Evolutionary conservation across 2,797 vertebrate genomes (phyloP).

Genomic region (Hemitrygon akajei): DNA sequence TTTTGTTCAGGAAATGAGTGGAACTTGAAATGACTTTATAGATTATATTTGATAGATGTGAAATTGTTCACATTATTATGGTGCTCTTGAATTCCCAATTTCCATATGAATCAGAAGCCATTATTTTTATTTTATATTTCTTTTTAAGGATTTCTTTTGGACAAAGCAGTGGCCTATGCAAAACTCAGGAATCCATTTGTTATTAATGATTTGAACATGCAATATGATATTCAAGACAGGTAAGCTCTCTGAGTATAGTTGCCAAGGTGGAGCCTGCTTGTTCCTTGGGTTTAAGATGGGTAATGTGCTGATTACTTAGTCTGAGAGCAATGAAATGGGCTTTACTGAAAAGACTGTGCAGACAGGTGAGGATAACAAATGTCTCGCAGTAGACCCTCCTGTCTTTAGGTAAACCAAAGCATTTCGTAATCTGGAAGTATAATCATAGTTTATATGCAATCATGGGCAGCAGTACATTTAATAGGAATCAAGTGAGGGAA

Average conservation of each 20-base stretch:
- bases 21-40: background rate
- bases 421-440: background rate
- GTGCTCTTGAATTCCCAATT: background rate
- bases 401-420: background rate
- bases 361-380: background rate
- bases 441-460: background rate
- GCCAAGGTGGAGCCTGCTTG: background rate
- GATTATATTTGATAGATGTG: background rate
- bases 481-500: background rate
- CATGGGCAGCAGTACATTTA: background rate
- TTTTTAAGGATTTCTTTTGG: conserved; percentile 74
- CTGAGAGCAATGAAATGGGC: background rate
- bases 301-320: background rate
- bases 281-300: background rate
- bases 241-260: conserved; percentile 46
- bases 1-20: background rate
- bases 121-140: background rate
- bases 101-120: background rate
- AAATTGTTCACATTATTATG: background rate
- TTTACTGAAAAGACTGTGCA: background rate
- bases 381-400: background rate
- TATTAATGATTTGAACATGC: conserved; percentile 82
- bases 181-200: conserved; percentile 82
- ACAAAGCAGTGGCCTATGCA: conserved; percentile 81
- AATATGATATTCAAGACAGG: conserved; percentile 85